Base-by-base conservation (phyloP, 2,888 invertebrate species). In the Ormyrus labotus region DNA sequence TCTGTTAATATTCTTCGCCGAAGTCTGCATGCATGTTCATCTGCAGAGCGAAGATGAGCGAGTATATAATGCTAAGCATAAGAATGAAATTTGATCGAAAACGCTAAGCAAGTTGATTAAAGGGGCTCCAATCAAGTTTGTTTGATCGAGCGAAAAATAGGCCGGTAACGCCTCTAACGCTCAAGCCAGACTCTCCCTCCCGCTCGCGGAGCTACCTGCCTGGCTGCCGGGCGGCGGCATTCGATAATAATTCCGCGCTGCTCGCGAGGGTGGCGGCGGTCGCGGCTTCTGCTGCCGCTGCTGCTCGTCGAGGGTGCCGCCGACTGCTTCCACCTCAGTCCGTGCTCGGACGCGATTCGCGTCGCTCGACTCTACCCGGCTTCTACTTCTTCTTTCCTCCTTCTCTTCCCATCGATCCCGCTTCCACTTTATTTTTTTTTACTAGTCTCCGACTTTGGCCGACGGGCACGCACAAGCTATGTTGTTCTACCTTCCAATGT, bases 331-430 rank as follows among this genome's bases (percentile, higher is more conserved):
- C 87, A 87, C 87, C 88, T 86, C 90, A 89, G 90, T 89, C 85
- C 87, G 87, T 88, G 85, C 85, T 88, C 83, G 87, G 89, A 89
- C 89, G 88, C 86, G 89, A 87, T 87, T 88, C 88, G 87, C 86
- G 87, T 86, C 85, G 85, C 85, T 85, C 87, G 87, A 80, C 85
- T 85, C 87, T 86, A 80, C 85, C 83, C 76, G 51, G 9, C 60
- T 58, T 13, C 10, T 58, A 34, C 19, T 10, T 51, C 45, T 19
- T 19, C 19, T 48, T 58, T 9, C 11, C n/a, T 13, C 47, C 67
- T 45, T 45, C n/a, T n/a, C 47, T 60, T 5, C 10, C n/a, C 50
- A 7, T 45, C 53, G 9, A 11, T 75, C 48, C 47, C 34, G 34
- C 34, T 34, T 34, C 34, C 34, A 34, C 34, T 34, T 34, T 34